These are phyloP conservation scores for Apogon talboti DNA, from an alignment of 2,797 vertebrate genomes.

Conservation along the genomic window DNA sequence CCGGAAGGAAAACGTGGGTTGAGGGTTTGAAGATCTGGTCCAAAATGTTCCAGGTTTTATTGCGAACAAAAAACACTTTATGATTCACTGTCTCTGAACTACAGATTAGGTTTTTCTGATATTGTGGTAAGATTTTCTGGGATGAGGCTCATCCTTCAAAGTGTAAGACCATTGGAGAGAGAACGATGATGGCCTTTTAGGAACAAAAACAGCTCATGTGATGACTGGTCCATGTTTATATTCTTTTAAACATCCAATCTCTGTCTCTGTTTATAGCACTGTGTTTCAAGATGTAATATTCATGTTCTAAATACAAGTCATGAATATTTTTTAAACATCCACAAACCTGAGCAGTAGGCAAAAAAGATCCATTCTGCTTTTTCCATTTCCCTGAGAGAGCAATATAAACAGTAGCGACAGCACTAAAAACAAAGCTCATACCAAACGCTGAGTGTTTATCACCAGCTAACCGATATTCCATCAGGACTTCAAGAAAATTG, in stretches of 20 bases:
- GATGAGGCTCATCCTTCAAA: constrained; percentile 27
- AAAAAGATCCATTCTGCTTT: constrained; percentile 7
- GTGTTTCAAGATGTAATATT: constrained; percentile 25
- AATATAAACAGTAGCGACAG: constrained; percentile 60
- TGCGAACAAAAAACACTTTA: no score
- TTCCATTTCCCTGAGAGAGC: constrained; percentile 33
- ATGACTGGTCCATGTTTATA: constrained; percentile 22
- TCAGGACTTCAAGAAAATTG: constrained; percentile 24
- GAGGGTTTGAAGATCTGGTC: constrained; percentile 34
- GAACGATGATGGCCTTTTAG: constrained; percentile 30
- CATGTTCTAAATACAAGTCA: constrained; percentile 22
- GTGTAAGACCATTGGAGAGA: constrained; percentile 23
- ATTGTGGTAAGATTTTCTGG: not conserved
- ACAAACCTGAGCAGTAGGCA: constrained; percentile 28
- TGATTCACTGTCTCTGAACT: constrained; percentile 26
- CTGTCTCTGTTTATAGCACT: constrained; percentile 6
- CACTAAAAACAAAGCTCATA: constrained; percentile 53
- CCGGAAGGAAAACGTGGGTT: constrained; percentile 36
- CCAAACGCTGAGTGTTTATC: constrained; percentile 54
- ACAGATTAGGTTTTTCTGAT: constrained; percentile 1
- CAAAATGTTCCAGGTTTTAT: constrained; percentile 32
- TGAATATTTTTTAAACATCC: constrained; percentile 36
- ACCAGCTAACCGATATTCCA: constrained; percentile 34
- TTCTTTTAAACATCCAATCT: constrained; percentile 30
- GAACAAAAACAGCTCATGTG: constrained; percentile 36